These are phyloP conservation scores for Prosopocoilus inquinatus DNA, from an alignment of 2,888 invertebrate genomes.

Conservation along the genomic window DNA sequence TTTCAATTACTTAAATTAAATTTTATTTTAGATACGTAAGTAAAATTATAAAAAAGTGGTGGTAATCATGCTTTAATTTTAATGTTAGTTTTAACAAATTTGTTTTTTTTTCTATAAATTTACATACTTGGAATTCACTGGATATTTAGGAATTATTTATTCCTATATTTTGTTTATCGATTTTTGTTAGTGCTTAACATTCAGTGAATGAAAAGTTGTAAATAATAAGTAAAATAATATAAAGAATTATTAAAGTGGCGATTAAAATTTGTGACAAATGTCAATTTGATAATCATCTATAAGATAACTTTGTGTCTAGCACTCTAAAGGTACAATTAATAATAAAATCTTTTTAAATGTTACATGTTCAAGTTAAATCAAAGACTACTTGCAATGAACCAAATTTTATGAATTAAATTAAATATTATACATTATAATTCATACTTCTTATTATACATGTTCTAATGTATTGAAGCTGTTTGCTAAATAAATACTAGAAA, in stretches of 20 bases:
- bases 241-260: conserved; percentile 9
- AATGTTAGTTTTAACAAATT: neutral
- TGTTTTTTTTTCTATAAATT: too few relatives aligned
- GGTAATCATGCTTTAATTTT: neutral
- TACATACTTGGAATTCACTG: neutral
- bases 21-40: neutral
- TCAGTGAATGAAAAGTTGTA: neutral
- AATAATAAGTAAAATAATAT: neutral
- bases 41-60: neutral
- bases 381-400: too few relatives aligned
- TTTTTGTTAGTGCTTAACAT: neutral
- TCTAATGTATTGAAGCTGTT: conserved; percentile 16
- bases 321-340: too few relatives aligned
- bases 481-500: neutral
- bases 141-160: neutral
- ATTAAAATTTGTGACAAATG: conserved; percentile 12
- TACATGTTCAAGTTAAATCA: too few relatives aligned
- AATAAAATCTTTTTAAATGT: too few relatives aligned
- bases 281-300: too few relatives aligned
- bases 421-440: conserved; percentile 4
- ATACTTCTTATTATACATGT: conserved; percentile 14
- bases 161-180: neutral
- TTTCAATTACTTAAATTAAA: neutral
- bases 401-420: conserved; percentile 6
- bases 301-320: too few relatives aligned